Base-by-base conservation (phyloP, 2,888 invertebrate species). In the Empis stercorea region DNA sequence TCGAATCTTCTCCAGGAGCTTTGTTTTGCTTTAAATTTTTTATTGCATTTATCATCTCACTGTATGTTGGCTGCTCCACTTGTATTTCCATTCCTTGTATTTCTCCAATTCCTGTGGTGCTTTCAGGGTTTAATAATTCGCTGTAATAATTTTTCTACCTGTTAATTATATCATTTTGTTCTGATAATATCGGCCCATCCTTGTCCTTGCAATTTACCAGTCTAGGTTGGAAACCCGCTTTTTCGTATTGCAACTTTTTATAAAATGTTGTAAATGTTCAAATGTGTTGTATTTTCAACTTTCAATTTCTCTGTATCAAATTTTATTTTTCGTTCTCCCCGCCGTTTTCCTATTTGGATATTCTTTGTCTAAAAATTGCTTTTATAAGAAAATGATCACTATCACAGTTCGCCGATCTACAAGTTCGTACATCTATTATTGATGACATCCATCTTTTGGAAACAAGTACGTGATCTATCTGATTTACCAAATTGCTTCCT, bases 1-100 rank as follows among this genome's bases (percentile, higher is more conserved):
- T 20, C 17, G 30, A 13, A 16, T 46, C 40, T 17, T 13, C 20
- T 16, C 45, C 44, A n/a, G 45, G 41, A 4, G 45, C 45, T 41
- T 41, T 46, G 20, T 45, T 45, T 13, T n/a, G n/a, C 13, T 32
- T 32, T 10, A 32, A 9, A 4, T 32, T 4, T 5, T 13, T 32
- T 3, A 32, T 32, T 5, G 10, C 13, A 32, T 32, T 13, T 3
- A 32, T 3, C 13, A 32, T 13, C 13, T 32, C 32, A 32, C 9
- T 10, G 32, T 13, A 13, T 32, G 32, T 10, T 32, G 32, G 32
- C 13, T 32, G 32, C 42, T 23, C 11, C 30, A 36, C 11, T 45
- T n/a, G 10, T 41, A 32, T 20, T n/a, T 38, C 20, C 4, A 20
- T 20, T 20, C 20, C 20, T 20, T 32, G 13, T 32, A 13, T 13